Evolutionary conservation across 2,113 vertebrate species (phyloP), one percentile per base, ranked within the genome.

Genomic region (Leptosomus discolor): DNA sequence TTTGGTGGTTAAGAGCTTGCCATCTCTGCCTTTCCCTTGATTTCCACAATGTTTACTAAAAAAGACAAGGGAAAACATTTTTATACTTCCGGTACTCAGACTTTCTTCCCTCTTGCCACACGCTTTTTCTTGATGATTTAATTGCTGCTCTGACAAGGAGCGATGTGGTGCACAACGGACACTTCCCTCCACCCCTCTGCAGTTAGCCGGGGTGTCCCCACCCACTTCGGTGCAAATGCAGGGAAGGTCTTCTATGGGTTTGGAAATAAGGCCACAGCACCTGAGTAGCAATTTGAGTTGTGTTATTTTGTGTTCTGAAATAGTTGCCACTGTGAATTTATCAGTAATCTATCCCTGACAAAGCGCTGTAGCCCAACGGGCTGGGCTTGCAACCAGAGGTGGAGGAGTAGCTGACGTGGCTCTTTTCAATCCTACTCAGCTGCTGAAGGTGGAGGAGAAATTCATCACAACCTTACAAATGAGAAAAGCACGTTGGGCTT

Each of bases 91-190:
- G 46, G 9, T 9, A 43, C n/a, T 64, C n/a, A 41, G 9, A 18
- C 19, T 48, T 48, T 9, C 26, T 58, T 26, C 36, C 21, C 27
- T 64, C 14, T 30, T 32, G 14, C 61, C 53, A 30, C 6, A 0
- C 2, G 65, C 19, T 51, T 70, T 50, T 50, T 7, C n/a, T 19
- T 15, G 56, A 6, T 64, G 37, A 4, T 32, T 65, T 43, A 58
- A 48, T 46, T 51, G 77, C 61, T 41, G 3, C 36, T n/a, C 69
- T 37, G 53, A 17, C 37, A 17, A 51, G 63, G 61, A 67, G 48
- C 3, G 1, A 17, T 8, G 29, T 5, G 29, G 8, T 3, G 6
- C 86, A 24, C 6, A 2, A 23, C 34, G 12, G 5, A 3, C 24
- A 3, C 26, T 23, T 46, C 34, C 48, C 15, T 34, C 51, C 5